Evolutionary conservation across 1,140 invertebrate species (phyloP).

Genomic region (Hylaeus anthracinus): DNA sequence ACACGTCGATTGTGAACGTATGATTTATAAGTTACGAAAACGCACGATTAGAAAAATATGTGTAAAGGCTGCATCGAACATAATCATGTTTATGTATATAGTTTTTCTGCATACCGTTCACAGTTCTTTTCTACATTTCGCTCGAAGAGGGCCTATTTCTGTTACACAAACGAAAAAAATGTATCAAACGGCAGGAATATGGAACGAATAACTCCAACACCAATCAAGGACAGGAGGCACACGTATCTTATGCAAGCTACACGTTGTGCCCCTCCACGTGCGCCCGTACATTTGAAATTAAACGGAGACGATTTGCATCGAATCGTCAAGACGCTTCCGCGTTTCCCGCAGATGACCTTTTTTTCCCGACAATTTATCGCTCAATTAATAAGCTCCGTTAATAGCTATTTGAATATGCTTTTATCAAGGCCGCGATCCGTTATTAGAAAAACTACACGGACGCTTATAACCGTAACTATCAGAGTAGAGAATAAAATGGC

Average conservation of each 20-base stretch:
- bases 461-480: no score
- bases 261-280: background rate
- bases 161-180: no score
- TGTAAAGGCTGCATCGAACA: no score
- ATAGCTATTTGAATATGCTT: background rate
- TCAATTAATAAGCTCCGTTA: background rate
- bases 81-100: no score
- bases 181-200: background rate
- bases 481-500: no score
- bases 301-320: constrained; percentile 17
- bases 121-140: no score
- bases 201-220: background rate
- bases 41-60: no score
- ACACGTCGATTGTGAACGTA: no score
- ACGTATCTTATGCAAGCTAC: background rate
- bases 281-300: constrained; percentile 8
- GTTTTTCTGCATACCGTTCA: no score
- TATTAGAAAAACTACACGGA: background rate
- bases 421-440: background rate
- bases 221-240: background rate
- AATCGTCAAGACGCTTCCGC: constrained; percentile 10
- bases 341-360: background rate
- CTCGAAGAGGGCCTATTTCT: no score
- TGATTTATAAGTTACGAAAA: no score
- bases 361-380: background rate